Base-by-base conservation (phyloP, 2,888 invertebrate species). In the Erebia epiphron region DNA sequence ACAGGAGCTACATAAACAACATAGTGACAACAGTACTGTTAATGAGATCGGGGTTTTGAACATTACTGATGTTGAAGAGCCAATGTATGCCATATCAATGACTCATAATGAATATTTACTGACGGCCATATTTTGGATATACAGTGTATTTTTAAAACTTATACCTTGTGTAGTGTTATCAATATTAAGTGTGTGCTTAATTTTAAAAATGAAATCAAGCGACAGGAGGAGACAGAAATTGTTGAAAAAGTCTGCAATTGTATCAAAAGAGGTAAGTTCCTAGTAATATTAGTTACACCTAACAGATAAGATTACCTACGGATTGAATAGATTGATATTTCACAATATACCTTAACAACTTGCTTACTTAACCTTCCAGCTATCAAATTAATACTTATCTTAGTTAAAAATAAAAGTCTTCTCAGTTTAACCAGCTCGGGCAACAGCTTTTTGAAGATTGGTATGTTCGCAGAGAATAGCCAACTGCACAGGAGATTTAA, bases 131-230 rank as follows among this genome's bases (percentile, higher is more conserved):
- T 97, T 98, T 85, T 98, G 97, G 96, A 96, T 98, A 79, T 98
- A 98, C 89, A 97, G 98, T 84, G 97, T 98, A 52, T 95, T 98
- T 72, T 96, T 98, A 78, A 99, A 99, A 90, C 93, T 99, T 66
- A 96, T 98, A 79, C 99, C 99, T 0, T 98, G 98, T 87, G 93
- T 97, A 80, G 96, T 97, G 46, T 89, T 99, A 65, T 98, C 98
- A 0, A 95, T 97, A 79, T 92, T 98, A 76, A 97, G 97, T 83
- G 94, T 96, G 67, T 94, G 96, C 76, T 90, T 98, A 71, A 97
- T 98, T 74, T 89, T 95, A 74, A 97, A 97, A 67, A 92, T 98
- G 82, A 93, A 97, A 79, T 97, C 97, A 74, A 97, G 97, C 57
- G 98, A 98, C 83, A 94, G 95, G 73, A 94, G 97, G 49, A 94